Percentiles rank a stretch among this genome's conserved stretches.
Evolutionary conservation across 2,113 vertebrate genomes (phyloP).

Genomic region (Tautogolabrus adspersus): DNA sequence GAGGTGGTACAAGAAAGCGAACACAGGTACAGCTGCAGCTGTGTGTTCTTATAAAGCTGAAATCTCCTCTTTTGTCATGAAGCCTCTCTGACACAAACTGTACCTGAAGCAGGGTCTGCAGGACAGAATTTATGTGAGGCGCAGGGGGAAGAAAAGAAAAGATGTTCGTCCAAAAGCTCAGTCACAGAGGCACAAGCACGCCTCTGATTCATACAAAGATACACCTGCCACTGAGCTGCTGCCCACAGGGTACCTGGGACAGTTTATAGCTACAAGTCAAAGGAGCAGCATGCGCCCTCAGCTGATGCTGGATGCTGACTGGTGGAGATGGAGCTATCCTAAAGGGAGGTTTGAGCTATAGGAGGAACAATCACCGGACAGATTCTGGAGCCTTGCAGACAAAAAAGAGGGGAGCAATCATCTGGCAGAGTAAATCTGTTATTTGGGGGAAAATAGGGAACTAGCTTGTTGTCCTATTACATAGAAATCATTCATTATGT

Average conservation of each 20-base stretch:
- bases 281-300: constrained; percentile 12
- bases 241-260: constrained; percentile 20
- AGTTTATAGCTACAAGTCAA: constrained; percentile 23
- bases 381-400: constrained; percentile 2
- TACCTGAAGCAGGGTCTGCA: constrained; percentile 28
- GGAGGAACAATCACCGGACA: constrained; percentile 9
- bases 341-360: neutral
- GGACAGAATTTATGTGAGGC: constrained; percentile 6
- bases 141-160: neutral
- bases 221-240: constrained; percentile 37
- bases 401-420: neutral
- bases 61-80: constrained; percentile 13
- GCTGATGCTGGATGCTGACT: neutral
- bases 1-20: constrained; percentile 1
- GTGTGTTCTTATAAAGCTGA: neutral
- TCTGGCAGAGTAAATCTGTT: constrained; percentile 12
- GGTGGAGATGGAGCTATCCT: constrained; percentile 2
- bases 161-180: constrained; percentile 18
- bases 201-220: constrained; percentile 32
- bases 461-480: neutral
- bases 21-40: neutral
- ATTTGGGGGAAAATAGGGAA: neutral
- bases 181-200: constrained; percentile 8
- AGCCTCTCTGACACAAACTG: constrained; percentile 18
- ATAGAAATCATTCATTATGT: neutral